Percentiles rank a stretch among this genome's conserved stretches.
Conservation (phyloP, 2,113 vertebrate genomes). For the Pseudolaguvia tuberculata region DNA sequence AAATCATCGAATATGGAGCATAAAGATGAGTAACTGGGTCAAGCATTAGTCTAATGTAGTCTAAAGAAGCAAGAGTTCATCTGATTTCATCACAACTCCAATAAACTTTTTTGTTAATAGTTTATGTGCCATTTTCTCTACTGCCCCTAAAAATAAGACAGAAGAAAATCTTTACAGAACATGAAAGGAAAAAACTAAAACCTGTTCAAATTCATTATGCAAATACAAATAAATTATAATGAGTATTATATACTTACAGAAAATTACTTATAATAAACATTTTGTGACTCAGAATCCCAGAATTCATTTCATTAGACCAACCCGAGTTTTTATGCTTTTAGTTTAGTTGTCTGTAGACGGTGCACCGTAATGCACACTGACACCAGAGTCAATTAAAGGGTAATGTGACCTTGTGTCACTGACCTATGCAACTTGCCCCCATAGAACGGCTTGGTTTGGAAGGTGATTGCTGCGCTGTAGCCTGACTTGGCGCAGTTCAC, state of each 20-base stretch:
- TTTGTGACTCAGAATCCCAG: conserved; percentile 1
- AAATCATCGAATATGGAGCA: not conserved
- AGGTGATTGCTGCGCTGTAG: conserved; percentile 92
- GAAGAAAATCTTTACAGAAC: not conserved
- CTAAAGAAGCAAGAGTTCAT: not conserved
- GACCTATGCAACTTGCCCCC: conserved; percentile 95
- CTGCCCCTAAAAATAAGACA: not conserved
- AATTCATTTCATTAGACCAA: not conserved
- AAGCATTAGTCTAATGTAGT: not conserved
- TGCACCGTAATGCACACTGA: conserved; percentile 18
- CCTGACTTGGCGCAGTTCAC: conserved; percentile 88
- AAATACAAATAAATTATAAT: not conserved
- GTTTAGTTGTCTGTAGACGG: conserved; percentile 4
- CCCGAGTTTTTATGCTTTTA: not conserved
- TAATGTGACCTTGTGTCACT: conserved; percentile 31
- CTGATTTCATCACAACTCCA: not conserved
- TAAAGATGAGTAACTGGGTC: not conserved
- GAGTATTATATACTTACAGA: not conserved
- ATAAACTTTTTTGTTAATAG: too few species aligned
- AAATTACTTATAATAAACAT: not conserved
- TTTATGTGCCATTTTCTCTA: not conserved
- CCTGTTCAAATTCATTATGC: not conserved
- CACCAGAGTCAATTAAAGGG: conserved; percentile 18
- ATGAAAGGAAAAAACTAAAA: not conserved
- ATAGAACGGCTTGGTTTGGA: conserved; percentile 97